Evolutionary conservation across 2,113 vertebrate species (phyloP).

Genomic region (Triplophysa siluroides): DNA sequence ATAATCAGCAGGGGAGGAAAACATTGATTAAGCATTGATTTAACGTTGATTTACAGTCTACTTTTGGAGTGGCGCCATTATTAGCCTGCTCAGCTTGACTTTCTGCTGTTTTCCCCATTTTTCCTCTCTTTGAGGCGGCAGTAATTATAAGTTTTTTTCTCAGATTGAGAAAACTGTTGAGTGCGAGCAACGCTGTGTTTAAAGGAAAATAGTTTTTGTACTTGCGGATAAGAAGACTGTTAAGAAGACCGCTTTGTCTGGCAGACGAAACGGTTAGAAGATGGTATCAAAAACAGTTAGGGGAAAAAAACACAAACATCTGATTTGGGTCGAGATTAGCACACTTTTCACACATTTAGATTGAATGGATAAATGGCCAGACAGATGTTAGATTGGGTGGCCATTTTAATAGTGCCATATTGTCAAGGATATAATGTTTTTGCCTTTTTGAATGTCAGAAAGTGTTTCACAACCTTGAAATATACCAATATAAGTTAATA

Average conservation of each 20-base stretch:
- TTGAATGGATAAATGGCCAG: background rate
- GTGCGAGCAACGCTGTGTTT: background rate
- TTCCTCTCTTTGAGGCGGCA: background rate
- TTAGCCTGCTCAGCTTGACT: conserved; percentile 43
- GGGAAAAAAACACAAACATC: background rate
- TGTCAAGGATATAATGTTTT: background rate
- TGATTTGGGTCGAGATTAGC: background rate
- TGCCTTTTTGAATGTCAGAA: too few species aligned
- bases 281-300: conserved; percentile 3
- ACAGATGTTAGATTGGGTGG: background rate
- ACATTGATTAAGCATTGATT: conserved; percentile 37
- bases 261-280: conserved; percentile 13
- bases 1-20: conserved; percentile 11
- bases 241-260: background rate
- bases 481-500: too few species aligned
- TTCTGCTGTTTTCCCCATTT: conserved; percentile 27
- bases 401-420: background rate
- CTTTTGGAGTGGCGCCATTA: conserved; percentile 27
- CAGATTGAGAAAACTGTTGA: too few species aligned
- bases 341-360: background rate
- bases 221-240: background rate
- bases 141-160: conserved; percentile 11
- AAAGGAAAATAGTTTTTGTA: background rate
- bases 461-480: too few species aligned
- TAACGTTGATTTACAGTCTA: conserved; percentile 37